phyloP scores from a whole-genome alignment of 1,140 invertebrate species.

The Arctopsyche grandis region DNA sequence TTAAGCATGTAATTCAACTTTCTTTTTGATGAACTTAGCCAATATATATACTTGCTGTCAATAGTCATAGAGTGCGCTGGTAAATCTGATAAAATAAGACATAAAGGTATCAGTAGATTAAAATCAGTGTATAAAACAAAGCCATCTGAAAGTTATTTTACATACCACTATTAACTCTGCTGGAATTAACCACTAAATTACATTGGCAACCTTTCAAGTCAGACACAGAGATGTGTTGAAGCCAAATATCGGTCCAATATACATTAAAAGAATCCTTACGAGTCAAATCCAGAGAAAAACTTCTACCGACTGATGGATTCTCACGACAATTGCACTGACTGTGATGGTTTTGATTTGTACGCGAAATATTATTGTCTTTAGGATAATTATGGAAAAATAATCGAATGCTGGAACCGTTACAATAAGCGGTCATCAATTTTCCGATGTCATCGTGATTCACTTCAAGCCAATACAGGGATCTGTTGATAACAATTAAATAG shows the following conservation, averaged over 20 bases:
- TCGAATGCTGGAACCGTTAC: slow-evolving; percentile 67
- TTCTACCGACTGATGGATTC: slow-evolving; percentile 68
- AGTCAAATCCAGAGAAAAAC: slow-evolving; percentile 75
- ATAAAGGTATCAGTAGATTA: slow-evolving; percentile 12
- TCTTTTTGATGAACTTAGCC: slow-evolving; percentile 71
- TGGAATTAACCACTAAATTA: slow-evolving; percentile 67
- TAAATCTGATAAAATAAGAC: slow-evolving; percentile 61
- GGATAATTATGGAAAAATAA: slow-evolving; percentile 67
- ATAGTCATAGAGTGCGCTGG: slow-evolving; percentile 71
- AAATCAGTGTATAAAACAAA: background rate
- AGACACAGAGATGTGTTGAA: slow-evolving; percentile 71
- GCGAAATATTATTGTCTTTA: background rate
- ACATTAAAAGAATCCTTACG: slow-evolving; percentile 68
- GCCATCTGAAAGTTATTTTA: background rate
- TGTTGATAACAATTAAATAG: slow-evolving; percentile 56
- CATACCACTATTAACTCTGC: slow-evolving; percentile 60
- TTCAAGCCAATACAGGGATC: slow-evolving; percentile 80
- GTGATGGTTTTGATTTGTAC: slow-evolving; percentile 48
- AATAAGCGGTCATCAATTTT: slow-evolving; percentile 71
- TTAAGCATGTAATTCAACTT: slow-evolving; percentile 74
- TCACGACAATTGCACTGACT: slow-evolving; percentile 69
- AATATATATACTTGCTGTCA: slow-evolving; percentile 76
- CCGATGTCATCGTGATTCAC: slow-evolving; percentile 66
- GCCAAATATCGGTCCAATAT: slow-evolving; percentile 72
- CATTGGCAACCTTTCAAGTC: slow-evolving; percentile 78